Base-by-base conservation (phyloP, 2,797 vertebrate species). In the Antennarius maculatus region DNA sequence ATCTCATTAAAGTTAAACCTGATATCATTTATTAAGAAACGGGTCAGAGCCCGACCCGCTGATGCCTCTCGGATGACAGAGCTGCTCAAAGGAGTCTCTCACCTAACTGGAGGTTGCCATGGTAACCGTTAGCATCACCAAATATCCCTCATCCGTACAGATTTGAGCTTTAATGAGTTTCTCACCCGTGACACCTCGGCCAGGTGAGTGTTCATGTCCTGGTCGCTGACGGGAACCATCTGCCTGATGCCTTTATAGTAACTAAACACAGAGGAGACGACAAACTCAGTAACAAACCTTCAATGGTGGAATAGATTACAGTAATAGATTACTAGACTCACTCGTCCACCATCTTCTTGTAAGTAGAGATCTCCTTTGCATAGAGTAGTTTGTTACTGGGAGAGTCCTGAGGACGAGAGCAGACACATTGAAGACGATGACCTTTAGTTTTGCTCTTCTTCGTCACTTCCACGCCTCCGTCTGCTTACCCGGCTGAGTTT, bases 331-430 rank as follows among this genome's bases (percentile, higher is more conserved):
- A 13, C 18, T 59, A 65, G 50, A 96, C 97, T 96, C 93, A 99
- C 97, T 98, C 96, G 75, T 99, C 97, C 85, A 99, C 97, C 97
- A 98, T 99, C 91, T 98, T 98, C 93, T 99, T 99, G 54, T 99
- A 99, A 17, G 96, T 96, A 68, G 95, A 99, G 90, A 99, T 99
- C 91, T 99, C 97, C 93, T 99, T 99, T 53, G 97, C 97, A 55
- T 99, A 99, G 87, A 99, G 95, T 90, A 99, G 93, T 86, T 99
- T 99, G 94, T 99, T 99, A 94, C 97, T 99, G 0, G 97, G 97
- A 51, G 97, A 99, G 91, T 99, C 97, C 97, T 99, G 84, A 80
- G 88, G 82, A 68, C 3, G 76, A 41, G 69, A 70, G 18, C 41
- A 52, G 23, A 29, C 28, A 13, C 31, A 39, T 16, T 49, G 28